Evolutionary conservation across 2,797 vertebrate species (phyloP).

Genomic region (Enteromius radiatus): DNA sequence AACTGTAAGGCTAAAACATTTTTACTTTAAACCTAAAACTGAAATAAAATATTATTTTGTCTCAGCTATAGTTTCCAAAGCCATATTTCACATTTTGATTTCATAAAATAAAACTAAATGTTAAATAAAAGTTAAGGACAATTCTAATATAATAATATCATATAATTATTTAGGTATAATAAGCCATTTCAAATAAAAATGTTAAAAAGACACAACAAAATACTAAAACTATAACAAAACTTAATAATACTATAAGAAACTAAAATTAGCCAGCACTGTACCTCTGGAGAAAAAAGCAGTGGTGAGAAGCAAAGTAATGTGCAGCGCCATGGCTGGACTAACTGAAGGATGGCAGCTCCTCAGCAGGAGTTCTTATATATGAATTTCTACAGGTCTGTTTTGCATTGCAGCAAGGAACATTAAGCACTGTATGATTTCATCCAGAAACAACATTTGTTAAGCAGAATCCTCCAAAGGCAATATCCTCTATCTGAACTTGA

Average conservation of each 20-base stretch:
- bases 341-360: neutral
- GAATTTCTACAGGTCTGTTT: neutral
- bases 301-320: slow-evolving; percentile 8
- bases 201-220: neutral
- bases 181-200: neutral
- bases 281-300: slow-evolving; percentile 5
- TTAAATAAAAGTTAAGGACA: neutral
- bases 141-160: too few species aligned
- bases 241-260: neutral
- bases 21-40: neutral
- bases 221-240: neutral
- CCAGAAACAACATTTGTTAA: neutral
- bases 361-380: neutral
- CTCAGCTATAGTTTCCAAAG: too few species aligned
- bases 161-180: neutral
- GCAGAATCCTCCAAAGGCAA: neutral
- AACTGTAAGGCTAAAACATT: neutral
- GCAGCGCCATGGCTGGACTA: slow-evolving; percentile 11
- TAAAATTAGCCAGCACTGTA: neutral
- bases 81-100: neutral
- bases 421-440: neutral
- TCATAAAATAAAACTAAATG: neutral
- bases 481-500: neutral
- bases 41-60: neutral
- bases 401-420: neutral